Evolutionary conservation across 1,140 invertebrate species (phyloP), one percentile per base, ranked within the genome.

Genomic region (Xylocopa sonorina): DNA sequence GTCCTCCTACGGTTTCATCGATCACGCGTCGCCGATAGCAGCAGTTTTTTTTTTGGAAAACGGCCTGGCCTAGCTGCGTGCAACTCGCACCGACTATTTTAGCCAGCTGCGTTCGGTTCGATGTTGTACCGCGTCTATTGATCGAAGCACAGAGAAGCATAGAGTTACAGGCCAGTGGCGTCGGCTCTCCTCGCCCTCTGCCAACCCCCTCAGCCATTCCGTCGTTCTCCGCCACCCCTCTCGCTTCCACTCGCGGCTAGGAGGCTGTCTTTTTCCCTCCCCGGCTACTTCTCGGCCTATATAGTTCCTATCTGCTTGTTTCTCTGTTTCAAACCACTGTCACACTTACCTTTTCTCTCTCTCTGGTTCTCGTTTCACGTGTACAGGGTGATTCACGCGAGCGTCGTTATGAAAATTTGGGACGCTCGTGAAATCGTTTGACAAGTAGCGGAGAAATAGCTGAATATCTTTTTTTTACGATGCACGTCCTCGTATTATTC

Each of bases 71-170:
- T 3, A 5, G 60, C 46, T 64, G 48, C 68, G 80, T 84, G 82
- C 72, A 87, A 82, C 62, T 89, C 84, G 87, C 81, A 86, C 83
- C 75, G 82, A 88, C 85, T 85, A 85, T 90, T 89, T 89, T 84
- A 90, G 84, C 88, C 86, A 87, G 87, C 84, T 86, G 89, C 89
- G 87, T 90, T 88, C 87, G 83, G 87, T 89, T 89, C 88, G 85
- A 88, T 89, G 88, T 89, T 90, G 88, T 90, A 88, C 86, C 88
- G 88, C 88, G 85, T 91, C 89, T 91, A 91, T 91, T 92, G 91
- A 92, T 91, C 91, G 90, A 89, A 90, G 87, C 90, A 89, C 86
- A 89, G 88, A 88, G 90, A 87, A 87, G 90, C 90, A 91, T 90
- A 90, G 89, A 89, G 89, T 90, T 91, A 91, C 89, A 90, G 88